Evolutionary conservation across 1,140 invertebrate species (phyloP), one percentile per base, ranked within the genome.

Genomic region (Nautilus pompilius): DNA sequence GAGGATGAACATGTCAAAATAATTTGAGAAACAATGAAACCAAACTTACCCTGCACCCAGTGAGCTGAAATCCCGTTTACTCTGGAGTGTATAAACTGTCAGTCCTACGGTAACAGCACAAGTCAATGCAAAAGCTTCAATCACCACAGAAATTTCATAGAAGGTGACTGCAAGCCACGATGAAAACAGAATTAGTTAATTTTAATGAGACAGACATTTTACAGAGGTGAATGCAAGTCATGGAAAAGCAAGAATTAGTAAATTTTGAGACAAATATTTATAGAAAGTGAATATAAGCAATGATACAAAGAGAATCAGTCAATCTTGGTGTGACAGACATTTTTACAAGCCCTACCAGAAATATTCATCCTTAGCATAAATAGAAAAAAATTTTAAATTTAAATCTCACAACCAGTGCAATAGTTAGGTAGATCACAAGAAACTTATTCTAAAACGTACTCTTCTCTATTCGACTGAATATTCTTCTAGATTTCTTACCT

Each of bases 51-150:
- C 87, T 78, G 89, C 88, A 76, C 89, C 87, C 76, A 89, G 81
- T 56, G 87, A 87, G 10, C 90, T 90, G 81, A 92, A 93, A 77
- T 93, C 91, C 66, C 85, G 85, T 79, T 92, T 93, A 26, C 89
- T 89, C 83, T 93, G 91, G 60, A 93, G 87, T 1, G 91, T 93
- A 78, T 88, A 93, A 5, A 87, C 73, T 0, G 90, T 92, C 45
- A 93, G 83, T 0, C 87, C 87, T 60, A 86, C 81, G 15, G 91
- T 87, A 13, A 92, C 88, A 2, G 87, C 84, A 46, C 91, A 82
- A 0, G 91, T 93, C 63, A 93, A 84, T 1, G 87, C 76, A 15
- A 93, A 83, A 2, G 91, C 92, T 83, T 93, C 87, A 15, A 93
- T 77, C 0, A 93, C 91, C 32, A 90, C 82, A 10, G 81, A 73